Conservation (phyloP, 2,888 invertebrate species). For the Cynaeus angustus region DNA sequence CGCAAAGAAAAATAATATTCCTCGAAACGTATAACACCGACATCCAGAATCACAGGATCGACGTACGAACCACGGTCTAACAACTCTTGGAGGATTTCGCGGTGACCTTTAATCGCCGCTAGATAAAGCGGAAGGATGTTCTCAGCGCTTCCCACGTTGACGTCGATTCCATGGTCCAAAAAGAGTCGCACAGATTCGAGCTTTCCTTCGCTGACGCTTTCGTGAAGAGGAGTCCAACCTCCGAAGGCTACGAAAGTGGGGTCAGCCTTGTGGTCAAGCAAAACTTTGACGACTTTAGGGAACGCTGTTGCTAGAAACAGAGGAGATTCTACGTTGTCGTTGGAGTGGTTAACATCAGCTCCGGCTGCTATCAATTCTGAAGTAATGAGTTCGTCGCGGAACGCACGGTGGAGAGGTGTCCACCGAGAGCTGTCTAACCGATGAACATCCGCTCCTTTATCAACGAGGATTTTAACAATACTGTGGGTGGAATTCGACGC, state of each 20-base stretch:
- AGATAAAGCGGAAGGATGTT: conserved; percentile 28
- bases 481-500: neutral
- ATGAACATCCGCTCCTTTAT: neutral
- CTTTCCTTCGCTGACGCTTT: neutral
- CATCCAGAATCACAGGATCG: conserved; percentile 8
- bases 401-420: conserved; percentile 7
- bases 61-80: conserved; percentile 13
- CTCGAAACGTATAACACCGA: neutral
- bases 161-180: neutral
- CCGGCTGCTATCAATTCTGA: conserved; percentile 10
- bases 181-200: conserved; percentile 3
- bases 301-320: conserved; percentile 1
- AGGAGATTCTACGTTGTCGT: conserved; percentile 14
- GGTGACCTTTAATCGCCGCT: conserved; percentile 4
- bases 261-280: conserved; percentile 11
- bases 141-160: conserved; percentile 19
- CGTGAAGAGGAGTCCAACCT: conserved; percentile 25
- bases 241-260: neutral
- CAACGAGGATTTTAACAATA: conserved; percentile 11
- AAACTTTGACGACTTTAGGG: neutral
- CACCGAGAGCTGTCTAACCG: neutral
- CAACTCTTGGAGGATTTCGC: neutral
- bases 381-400: neutral
- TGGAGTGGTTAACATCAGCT: neutral
- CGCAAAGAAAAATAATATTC: neutral